Evolutionary conservation across 2,888 invertebrate genomes (phyloP), one percentile per base, ranked within the genome.

Genomic region (Pycnomerus fuliginosus): DNA sequence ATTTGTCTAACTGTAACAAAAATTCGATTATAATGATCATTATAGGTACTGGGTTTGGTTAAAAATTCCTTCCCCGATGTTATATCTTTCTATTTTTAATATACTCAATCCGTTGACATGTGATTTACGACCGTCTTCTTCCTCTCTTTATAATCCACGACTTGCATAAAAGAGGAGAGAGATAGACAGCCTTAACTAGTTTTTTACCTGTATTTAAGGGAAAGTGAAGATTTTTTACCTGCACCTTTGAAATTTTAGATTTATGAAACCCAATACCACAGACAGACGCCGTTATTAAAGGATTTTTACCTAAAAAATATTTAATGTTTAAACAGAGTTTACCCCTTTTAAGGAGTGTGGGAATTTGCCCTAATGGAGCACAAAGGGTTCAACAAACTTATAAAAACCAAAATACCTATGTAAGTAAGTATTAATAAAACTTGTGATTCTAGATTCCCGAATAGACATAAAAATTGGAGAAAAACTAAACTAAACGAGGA

Each of bases 241-340:
- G 35, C 35, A 23, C 28, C 42, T 43, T 47, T 47, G 47, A 47
- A 47, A 47, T 47, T 47, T 43, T 47, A 47, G 43, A 47, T 43
- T 47, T 47, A 47, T 47, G 47, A 47, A 47, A 47, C 38, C 43
- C 43, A 47, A 47, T 31, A 35, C 47, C 42, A n/a, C n/a, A 39
- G 47, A 43, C 47, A 36, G 47, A 47, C 47, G 47, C 29, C 24
- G 47, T 42, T 47, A 47, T 47, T 47, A 47, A 47, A 33, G 47
- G 43, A 37, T 42, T 43, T 43, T 43, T 43, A 39, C 34, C 24
- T 44, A 34, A 44, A 44, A 44, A 44, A 44, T 44, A 39, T 31
- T 43, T 35, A 36, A 43, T 39, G 44, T 44, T 44, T 39, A 44
- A 44, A 44, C 33, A 44, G n/a, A n/a, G 29, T 44, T 44, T 31